phyloP scores from a whole-genome alignment of 2,113 vertebrate species.

The Melanerpes formicivorus region DNA sequence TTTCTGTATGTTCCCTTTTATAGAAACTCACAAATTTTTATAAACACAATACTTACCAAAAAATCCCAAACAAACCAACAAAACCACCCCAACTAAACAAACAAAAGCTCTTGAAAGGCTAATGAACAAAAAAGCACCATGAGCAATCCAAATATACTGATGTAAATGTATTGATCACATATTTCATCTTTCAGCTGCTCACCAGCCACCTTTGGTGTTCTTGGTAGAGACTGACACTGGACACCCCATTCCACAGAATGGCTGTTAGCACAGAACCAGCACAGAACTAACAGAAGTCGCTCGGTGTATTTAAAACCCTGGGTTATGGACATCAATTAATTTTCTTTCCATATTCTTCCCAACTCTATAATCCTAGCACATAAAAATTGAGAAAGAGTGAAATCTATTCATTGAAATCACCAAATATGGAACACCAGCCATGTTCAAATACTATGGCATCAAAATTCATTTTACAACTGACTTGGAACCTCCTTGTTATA shows the following conservation, averaged over 20 bases:
- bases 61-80: neutral
- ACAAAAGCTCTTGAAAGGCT: neutral
- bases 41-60: neutral
- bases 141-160: neutral
- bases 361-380: neutral
- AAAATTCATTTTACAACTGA: neutral
- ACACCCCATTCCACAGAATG: neutral
- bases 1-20: neutral
- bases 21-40: neutral
- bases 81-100: neutral
- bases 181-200: neutral
- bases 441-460: neutral
- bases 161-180: neutral
- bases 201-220: accelerated
- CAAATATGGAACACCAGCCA: neutral
- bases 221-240: accelerated
- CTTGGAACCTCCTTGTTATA: neutral
- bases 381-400: neutral
- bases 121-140: neutral
- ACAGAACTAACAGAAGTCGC: neutral
- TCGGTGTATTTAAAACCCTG: neutral
- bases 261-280: neutral
- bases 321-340: neutral
- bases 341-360: neutral
- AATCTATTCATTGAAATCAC: neutral